Evolutionary conservation across 2,797 vertebrate species (phyloP), one percentile per base, ranked within the genome.

Genomic region (Simalia tracyae): DNA sequence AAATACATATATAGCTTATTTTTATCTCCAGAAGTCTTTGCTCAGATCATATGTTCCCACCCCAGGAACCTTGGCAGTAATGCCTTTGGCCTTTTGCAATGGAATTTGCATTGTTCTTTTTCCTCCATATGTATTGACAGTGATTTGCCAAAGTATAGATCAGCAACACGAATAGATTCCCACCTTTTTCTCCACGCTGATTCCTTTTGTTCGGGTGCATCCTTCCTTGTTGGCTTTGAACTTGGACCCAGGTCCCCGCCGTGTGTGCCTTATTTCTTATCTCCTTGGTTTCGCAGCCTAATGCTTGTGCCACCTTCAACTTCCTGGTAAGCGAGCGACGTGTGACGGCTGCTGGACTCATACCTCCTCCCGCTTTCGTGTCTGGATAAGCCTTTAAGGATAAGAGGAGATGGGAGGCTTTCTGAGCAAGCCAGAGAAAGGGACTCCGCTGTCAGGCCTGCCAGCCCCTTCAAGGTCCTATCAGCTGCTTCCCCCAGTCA

Each of bases 291-390:
- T 92, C 95, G 14, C 97, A 99, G 99, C 96, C 98, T 0, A 99
- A 99, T 0, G 99, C 99, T 0, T 99, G 99, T 8, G 99, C 99
- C 50, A 99, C 99, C 3, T 99, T 99, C 97, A 99, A 99, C 97
- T 98, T 99, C 95, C 96, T 99, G 93, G 95, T 88, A 0, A 98
- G 97, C 3, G 99, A 99, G 95, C 96, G 97, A 12, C 98, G 99
- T 0, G 0, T 98, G 2, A 95, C 96, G 0, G 99, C 98, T 0
- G 99, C 99, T 2, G 99, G 96, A 42, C 97, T 99, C 85, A 99
- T 99, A 89, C 99, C 99, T 22, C 98, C 99, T 8, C 12, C 2
- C 36, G 28, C 2, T 24, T 5, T 22, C 42, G 8, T 11, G 50
- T 54, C 17, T 90, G 68, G 88, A n/a, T 54, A 46, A 46, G 9